These are phyloP conservation scores for Tangara arthus DNA, from an alignment of 2,797 vertebrate genomes.

Conservation along the genomic window DNA sequence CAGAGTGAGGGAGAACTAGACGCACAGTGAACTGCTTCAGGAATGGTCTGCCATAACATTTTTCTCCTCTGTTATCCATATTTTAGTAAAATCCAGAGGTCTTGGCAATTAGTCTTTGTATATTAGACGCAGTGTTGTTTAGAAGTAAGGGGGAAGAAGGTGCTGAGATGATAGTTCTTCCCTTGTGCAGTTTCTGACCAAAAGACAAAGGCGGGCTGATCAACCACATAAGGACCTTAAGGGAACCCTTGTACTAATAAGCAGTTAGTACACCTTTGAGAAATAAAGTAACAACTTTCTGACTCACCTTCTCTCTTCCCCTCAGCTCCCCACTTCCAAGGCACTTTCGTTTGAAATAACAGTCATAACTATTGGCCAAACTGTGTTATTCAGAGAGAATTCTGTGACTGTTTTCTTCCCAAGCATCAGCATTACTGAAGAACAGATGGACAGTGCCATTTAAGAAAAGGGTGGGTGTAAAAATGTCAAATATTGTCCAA, in stretches of 20 bases:
- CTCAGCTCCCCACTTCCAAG: neutral
- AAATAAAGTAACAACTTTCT: neutral
- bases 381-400: neutral
- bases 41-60: fast-evolving
- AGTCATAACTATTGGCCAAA: neutral
- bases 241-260: neutral
- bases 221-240: neutral
- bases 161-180: neutral
- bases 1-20: neutral
- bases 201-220: neutral
- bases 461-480: neutral
- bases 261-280: neutral
- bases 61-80: neutral
- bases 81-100: neutral
- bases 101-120: neutral
- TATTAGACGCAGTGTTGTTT: neutral
- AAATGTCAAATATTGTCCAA: neutral
- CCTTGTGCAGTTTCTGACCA: neutral
- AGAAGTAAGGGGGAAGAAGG: neutral
- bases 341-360: neutral
- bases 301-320: neutral
- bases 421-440: neutral
- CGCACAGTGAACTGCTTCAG: neutral
- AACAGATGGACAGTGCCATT: neutral
- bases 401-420: neutral